Percentiles rank a stretch among this genome's conserved stretches.
phyloP scores from a whole-genome alignment of 2,797 vertebrate genomes.

The Spea hammondii region DNA sequence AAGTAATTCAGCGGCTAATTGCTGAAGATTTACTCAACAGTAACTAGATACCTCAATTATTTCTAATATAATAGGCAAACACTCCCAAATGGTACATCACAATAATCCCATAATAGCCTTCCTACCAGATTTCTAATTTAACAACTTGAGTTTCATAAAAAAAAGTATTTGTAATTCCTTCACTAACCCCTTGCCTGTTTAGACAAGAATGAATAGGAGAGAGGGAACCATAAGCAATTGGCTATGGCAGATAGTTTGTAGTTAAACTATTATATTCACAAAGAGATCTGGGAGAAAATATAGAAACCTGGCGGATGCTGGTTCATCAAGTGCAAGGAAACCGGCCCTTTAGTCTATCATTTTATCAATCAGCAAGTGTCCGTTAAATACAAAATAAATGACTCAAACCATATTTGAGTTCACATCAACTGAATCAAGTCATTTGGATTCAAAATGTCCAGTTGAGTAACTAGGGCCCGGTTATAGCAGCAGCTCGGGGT shows the following conservation, averaged over 20 bases:
- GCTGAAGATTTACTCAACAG: conserved; percentile 33
- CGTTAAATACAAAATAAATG: too few relatives aligned
- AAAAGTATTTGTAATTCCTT: conserved; percentile 26
- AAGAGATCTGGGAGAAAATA: too few relatives aligned
- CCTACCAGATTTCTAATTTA: conserved; percentile 8
- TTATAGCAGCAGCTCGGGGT: too few relatives aligned
- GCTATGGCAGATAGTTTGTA: neutral
- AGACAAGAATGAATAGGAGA: conserved; percentile 25
- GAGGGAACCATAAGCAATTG: conserved; percentile 18
- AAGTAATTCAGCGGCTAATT: conserved; percentile 21
- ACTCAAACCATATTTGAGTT: too few relatives aligned
- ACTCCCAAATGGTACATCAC: conserved; percentile 19
- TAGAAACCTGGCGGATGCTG: too few relatives aligned
- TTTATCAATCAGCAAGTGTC: too few relatives aligned
- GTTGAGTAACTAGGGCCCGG: too few relatives aligned
- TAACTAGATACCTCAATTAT: conserved; percentile 28
- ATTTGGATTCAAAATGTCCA: too few relatives aligned
- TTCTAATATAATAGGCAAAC: conserved; percentile 14
- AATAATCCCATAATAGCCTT: conserved; percentile 42
- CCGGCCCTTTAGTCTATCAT: too few relatives aligned
- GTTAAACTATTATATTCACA: too few relatives aligned
- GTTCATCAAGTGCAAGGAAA: too few relatives aligned
- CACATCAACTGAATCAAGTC: too few relatives aligned
- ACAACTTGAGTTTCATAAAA: neutral
- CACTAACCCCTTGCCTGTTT: conserved; percentile 18